These are phyloP conservation scores for Hypomecis punctinalis DNA, from an alignment of 2,888 invertebrate genomes.

Conservation along the genomic window DNA sequence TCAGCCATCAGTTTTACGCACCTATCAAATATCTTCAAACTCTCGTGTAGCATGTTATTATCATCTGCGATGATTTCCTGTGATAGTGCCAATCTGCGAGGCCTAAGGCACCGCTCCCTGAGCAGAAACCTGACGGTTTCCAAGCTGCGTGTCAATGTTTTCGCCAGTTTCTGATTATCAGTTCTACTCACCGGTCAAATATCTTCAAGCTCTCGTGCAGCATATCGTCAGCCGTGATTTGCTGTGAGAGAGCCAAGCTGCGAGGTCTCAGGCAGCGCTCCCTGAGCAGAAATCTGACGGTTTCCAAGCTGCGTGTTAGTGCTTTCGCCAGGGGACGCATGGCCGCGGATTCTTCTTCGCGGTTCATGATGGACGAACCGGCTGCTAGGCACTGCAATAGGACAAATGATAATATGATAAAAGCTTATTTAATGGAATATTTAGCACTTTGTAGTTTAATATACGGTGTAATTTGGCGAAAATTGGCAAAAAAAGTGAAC, in stretches of 20 bases:
- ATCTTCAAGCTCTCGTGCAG: slow-evolving; percentile 92
- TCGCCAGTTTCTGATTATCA: no score
- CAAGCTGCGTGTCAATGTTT: slow-evolving; percentile 97
- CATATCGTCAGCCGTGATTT: slow-evolving; percentile 86
- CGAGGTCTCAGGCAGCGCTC: slow-evolving; percentile 93
- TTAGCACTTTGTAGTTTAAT: no score
- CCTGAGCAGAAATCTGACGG: slow-evolving; percentile 94
- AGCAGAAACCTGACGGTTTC: slow-evolving; percentile 96
- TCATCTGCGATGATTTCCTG: slow-evolving; percentile 77
- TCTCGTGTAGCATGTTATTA: slow-evolving; percentile 91
- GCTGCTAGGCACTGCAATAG: slow-evolving; percentile 95
- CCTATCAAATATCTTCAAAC: slow-evolving; percentile 87
- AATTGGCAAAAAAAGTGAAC: no score
- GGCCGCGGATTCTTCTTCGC: slow-evolving; percentile 96
- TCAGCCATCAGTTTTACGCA: slow-evolving; percentile 16
- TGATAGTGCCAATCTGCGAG: slow-evolving; percentile 82
- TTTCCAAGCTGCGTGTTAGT: slow-evolving; percentile 97
- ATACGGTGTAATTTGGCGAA: no score
- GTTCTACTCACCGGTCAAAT: slow-evolving; percentile 58
- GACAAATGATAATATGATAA: slow-evolving; percentile 33
- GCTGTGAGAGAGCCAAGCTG: slow-evolving; percentile 77
- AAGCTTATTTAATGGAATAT: no score
- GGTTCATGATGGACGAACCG: slow-evolving; percentile 98
- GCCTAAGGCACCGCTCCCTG: slow-evolving; percentile 93
- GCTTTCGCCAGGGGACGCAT: slow-evolving; percentile 99